Evolutionary conservation across 2,888 invertebrate species (phyloP).

Genomic region (Schizotus pectinicornis): DNA sequence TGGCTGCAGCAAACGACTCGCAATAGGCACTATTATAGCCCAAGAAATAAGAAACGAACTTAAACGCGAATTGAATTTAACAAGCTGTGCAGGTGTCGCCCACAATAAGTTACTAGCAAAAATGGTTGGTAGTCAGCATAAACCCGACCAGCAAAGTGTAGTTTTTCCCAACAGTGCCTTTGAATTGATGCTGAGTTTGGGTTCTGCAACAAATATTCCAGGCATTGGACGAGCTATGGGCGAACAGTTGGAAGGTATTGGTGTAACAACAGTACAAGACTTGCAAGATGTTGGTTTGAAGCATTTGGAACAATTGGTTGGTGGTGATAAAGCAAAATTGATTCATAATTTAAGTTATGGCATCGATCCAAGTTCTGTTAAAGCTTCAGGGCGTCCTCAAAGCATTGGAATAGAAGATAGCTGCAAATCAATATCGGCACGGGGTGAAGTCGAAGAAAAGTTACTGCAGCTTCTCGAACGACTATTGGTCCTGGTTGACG

Average conservation of each 20-base stretch:
- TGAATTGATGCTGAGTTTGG: conserved; percentile 70
- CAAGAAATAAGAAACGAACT: conserved; percentile 76
- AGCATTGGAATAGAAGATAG: conserved; percentile 83
- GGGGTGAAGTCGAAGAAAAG: conserved; percentile 76
- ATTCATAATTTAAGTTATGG: conserved; percentile 76
- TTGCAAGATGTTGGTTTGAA: conserved; percentile 69
- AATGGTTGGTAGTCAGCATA: conserved; percentile 73
- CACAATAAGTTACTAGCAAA: conserved; percentile 87
- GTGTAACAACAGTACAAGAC: conserved; percentile 71
- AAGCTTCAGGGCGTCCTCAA: conserved; percentile 77
- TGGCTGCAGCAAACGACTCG: conserved; percentile 74
- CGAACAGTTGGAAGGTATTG: conserved; percentile 68
- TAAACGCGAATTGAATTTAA: conserved; percentile 72
- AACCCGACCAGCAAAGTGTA: conserved; percentile 84
- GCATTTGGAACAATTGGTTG: conserved; percentile 64
- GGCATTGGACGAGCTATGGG: conserved; percentile 78
- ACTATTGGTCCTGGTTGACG: conserved; percentile 72
- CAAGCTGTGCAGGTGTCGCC: conserved; percentile 82
- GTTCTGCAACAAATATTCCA: conserved; percentile 69
- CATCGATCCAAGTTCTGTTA: conserved; percentile 75
- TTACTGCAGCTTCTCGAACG: conserved; percentile 72
- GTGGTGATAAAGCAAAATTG: conserved; percentile 71
- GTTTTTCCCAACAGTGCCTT: conserved; percentile 73
- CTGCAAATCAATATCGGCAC: conserved; percentile 74
- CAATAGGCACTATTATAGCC: conserved; percentile 76